These are phyloP conservation scores for Dendropsophus ebraccatus DNA, from an alignment of 2,113 vertebrate species.

Conservation along the genomic window DNA sequence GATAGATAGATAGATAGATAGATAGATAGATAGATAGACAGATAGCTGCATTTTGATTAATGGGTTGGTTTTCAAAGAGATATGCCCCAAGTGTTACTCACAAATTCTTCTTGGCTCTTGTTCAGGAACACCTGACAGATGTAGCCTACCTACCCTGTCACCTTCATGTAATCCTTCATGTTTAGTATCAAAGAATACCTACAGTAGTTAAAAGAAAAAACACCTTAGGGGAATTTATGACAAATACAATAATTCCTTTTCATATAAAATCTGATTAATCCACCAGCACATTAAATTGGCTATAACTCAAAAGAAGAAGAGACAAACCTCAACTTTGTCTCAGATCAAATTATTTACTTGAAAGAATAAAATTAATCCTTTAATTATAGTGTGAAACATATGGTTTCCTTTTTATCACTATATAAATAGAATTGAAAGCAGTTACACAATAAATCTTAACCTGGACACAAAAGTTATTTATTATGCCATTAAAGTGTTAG, in stretches of 20 bases:
- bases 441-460: conserved; percentile 26
- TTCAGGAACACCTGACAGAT: conserved; percentile 81
- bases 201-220: conserved; percentile 69
- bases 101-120: conserved; percentile 70
- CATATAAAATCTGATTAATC: conserved; percentile 69
- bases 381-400: conserved; percentile 64
- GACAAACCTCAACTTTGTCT: conserved; percentile 65
- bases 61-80: conserved; percentile 69
- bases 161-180: conserved; percentile 73
- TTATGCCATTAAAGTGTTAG: conserved; percentile 24
- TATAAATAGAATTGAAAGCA: conserved; percentile 51
- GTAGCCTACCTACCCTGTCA: conserved; percentile 71
- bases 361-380: conserved; percentile 71
- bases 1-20: no score
- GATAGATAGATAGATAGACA: no score
- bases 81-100: conserved; percentile 72
- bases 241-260: conserved; percentile 75
- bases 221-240: conserved; percentile 75
- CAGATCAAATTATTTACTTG: conserved; percentile 66
- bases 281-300: conserved; percentile 63
- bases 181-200: conserved; percentile 73
- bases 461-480: conserved; percentile 23
- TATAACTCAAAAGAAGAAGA: conserved; percentile 61
- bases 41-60: conserved; percentile 63
- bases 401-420: conserved; percentile 64